Evolutionary conservation across 2,113 vertebrate species (phyloP).

Genomic region (Tetrao urogallus): DNA sequence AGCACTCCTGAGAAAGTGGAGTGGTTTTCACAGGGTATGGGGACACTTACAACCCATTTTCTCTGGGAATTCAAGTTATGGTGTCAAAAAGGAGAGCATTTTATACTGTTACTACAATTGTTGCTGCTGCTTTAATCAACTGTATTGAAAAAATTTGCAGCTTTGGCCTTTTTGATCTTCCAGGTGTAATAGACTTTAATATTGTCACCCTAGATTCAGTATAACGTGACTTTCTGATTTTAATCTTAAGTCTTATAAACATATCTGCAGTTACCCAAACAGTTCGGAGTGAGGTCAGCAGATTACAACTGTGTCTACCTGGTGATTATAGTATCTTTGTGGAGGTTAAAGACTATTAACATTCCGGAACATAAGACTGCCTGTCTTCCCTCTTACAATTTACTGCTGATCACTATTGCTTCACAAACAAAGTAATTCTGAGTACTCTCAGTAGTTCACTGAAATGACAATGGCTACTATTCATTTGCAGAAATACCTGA

Average conservation of each 20-base stretch:
- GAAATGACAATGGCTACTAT: slow-evolving; percentile 9
- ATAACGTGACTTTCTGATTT: background rate
- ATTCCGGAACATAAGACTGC: background rate
- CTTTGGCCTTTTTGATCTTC: background rate
- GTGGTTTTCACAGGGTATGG: background rate
- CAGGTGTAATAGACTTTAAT: background rate
- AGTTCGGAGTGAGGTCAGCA: background rate
- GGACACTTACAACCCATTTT: background rate
- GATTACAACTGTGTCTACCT: background rate
- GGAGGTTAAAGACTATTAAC: background rate
- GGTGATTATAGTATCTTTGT: background rate
- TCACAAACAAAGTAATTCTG: background rate
- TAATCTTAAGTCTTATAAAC: background rate
- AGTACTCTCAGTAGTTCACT: slow-evolving; percentile 33
- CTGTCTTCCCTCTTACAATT: background rate
- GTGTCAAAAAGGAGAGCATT: background rate
- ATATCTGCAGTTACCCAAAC: background rate
- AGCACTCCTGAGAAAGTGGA: background rate
- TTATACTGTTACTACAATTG: background rate
- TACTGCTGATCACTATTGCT: background rate
- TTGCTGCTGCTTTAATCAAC: background rate
- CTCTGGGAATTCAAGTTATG: background rate
- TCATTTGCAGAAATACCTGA: slow-evolving; percentile 49
- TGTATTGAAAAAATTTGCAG: background rate
- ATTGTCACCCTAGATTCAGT: background rate